A percentile compares a stretch with the other conserved stretches of the same genome.
These are phyloP conservation scores for Ceyx cyanopectus DNA, from an alignment of 2,113 vertebrate genomes.

Conservation along the genomic window DNA sequence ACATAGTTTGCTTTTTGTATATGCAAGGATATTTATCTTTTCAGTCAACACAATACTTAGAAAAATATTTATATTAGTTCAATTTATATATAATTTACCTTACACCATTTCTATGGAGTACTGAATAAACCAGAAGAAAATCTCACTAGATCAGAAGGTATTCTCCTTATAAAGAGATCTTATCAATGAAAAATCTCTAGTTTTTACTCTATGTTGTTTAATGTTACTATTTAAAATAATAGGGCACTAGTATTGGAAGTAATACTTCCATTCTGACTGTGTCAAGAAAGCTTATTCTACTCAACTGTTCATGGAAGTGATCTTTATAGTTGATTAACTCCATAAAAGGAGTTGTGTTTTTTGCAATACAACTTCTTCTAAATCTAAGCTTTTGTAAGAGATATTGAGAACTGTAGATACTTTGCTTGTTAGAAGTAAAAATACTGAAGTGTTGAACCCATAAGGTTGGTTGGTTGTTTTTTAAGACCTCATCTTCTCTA, in stretches of 20 bases:
- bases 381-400: not conserved
- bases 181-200: not conserved
- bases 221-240: not conserved
- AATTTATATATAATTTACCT: not conserved
- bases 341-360: rapidly evolving
- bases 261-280: not conserved
- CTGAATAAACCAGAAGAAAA: not conserved
- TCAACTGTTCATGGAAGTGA: not conserved
- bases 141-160: not conserved
- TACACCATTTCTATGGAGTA: not conserved
- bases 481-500: not conserved
- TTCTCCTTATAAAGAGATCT: not conserved
- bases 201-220: not conserved
- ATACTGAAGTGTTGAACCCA: not conserved
- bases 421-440: not conserved
- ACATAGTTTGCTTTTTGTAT: not conserved
- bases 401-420: not conserved
- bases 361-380: not conserved
- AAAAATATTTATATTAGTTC: not conserved
- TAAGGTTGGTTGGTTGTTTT: not conserved
- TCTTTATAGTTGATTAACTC: not conserved
- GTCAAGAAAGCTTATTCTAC: not conserved
- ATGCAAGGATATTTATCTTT: not conserved
- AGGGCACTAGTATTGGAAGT: not conserved
- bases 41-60: not conserved